Evolutionary conservation across 1,140 invertebrate species (phyloP).

Genomic region (Trichomalopsis sarcophagae): DNA sequence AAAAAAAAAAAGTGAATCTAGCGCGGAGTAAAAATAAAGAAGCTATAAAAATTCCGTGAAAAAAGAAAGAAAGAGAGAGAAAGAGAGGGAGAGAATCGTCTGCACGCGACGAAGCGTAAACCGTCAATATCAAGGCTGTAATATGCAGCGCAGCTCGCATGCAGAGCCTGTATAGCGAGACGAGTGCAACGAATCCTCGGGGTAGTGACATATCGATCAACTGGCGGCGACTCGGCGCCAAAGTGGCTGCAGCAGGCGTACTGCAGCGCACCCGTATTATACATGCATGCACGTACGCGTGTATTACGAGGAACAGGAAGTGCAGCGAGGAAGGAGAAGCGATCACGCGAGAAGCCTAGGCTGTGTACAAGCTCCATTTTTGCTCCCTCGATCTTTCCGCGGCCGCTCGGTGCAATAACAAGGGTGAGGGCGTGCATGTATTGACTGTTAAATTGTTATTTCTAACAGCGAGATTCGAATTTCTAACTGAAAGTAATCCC

Average conservation of each 20-base stretch:
- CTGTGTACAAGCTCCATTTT: background rate
- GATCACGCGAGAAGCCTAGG: background rate
- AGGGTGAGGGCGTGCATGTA: too few species aligned
- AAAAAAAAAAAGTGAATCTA: too few species aligned
- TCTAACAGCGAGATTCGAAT: too few species aligned
- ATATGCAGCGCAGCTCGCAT: background rate
- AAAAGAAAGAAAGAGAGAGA: background rate
- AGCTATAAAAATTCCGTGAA: too few species aligned
- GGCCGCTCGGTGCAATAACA: too few species aligned
- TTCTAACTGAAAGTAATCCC: too few species aligned
- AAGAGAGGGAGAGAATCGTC: background rate
- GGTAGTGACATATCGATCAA: constrained; percentile 65
- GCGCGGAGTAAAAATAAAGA: too few species aligned
- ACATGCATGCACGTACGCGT: background rate
- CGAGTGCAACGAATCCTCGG: constrained; percentile 52
- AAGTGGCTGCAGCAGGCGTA: constrained; percentile 46
- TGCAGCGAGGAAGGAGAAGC: background rate
- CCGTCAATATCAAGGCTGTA: background rate
- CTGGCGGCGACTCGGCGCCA: constrained; percentile 53
- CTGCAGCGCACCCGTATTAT: background rate
- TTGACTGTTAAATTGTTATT: too few species aligned
- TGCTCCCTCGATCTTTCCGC: background rate
- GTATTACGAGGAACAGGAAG: constrained; percentile 18
- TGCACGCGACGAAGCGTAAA: background rate
- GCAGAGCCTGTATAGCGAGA: background rate